Conservation (phyloP, 2,113 vertebrate species). For the Clarias macrocephalus region DNA sequence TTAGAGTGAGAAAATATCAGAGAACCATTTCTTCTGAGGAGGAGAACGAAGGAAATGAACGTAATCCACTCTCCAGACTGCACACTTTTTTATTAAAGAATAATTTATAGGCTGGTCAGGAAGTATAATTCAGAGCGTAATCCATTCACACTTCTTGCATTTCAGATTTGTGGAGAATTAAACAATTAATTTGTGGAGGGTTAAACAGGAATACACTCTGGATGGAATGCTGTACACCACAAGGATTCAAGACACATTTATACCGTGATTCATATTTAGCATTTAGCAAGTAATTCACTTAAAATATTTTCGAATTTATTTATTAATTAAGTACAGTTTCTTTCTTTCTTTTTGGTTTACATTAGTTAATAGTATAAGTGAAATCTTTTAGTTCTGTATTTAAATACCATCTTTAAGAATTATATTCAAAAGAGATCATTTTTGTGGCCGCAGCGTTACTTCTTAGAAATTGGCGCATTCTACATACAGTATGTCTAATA, state of each 20-base stretch:
- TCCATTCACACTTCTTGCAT: background rate
- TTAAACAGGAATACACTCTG: background rate
- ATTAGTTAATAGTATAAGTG: background rate
- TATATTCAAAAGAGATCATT: background rate
- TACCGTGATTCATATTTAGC: background rate
- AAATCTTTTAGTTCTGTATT: background rate
- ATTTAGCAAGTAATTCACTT: background rate
- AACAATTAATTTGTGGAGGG: no score
- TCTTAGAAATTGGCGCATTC: background rate
- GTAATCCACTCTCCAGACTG: background rate
- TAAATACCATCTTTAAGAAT: background rate
- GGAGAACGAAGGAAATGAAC: background rate
- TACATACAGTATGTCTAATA: background rate
- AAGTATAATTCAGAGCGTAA: background rate
- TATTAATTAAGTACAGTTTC: background rate
- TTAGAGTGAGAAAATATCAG: background rate
- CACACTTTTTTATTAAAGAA: background rate
- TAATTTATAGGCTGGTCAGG: background rate
- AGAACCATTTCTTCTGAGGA: background rate
- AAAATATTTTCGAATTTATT: background rate
- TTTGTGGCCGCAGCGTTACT: background rate
- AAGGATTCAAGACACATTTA: background rate
- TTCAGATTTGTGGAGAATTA: background rate
- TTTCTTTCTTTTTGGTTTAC: background rate
- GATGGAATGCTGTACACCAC: background rate